Evolutionary conservation across 1,140 invertebrate species (phyloP), one percentile per base, ranked within the genome.

Genomic region (Trichonephila inaurata): DNA sequence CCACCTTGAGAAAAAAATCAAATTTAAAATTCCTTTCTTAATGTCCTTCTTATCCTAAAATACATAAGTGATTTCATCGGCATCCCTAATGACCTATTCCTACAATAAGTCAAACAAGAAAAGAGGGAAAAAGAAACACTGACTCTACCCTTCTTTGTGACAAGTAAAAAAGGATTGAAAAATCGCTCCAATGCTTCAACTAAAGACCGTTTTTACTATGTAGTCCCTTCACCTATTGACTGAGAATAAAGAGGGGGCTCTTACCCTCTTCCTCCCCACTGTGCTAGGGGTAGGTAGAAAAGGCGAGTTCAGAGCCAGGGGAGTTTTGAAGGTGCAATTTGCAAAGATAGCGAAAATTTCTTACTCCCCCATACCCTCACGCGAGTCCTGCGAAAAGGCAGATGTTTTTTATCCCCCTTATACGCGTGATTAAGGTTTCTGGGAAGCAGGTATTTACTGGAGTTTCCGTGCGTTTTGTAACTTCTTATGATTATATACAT

Each of bases 401-500:
- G 92, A 58, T 93, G 92, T 61, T 93, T 93, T 93, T 93, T 88
- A 62, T 24, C 69, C 62, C 91, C 69, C 62, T 60, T 8, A 2
- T 66, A 28, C 21, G 51, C 91, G 64, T 87, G 82, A 92, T 92
- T 92, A 92, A 44, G 83, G 91, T 51, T 28, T 6, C 14, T 51
- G 51, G 82, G 82, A 61, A 61, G 83, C 58, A 61, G 58, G 44
- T 58, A 61, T 58, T 58, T 58, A 60, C 58, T 24, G 44, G 64
- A 19, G 51, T 44, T 91, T 86, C 83, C 91, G 91, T 92, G 91
- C 91, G 51, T 66, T 92, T 66, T 60, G 60, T 92, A 92, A 87
- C 91, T 92, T 92, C 91, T 87, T 92, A 92, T 92, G 91, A 92
- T 92, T 92, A 92, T 92, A 92, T 92, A 92, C 91, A 92, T 87